Evolutionary conservation across 2,113 vertebrate species (phyloP).

Genomic region (Hydrolagus affinis): DNA sequence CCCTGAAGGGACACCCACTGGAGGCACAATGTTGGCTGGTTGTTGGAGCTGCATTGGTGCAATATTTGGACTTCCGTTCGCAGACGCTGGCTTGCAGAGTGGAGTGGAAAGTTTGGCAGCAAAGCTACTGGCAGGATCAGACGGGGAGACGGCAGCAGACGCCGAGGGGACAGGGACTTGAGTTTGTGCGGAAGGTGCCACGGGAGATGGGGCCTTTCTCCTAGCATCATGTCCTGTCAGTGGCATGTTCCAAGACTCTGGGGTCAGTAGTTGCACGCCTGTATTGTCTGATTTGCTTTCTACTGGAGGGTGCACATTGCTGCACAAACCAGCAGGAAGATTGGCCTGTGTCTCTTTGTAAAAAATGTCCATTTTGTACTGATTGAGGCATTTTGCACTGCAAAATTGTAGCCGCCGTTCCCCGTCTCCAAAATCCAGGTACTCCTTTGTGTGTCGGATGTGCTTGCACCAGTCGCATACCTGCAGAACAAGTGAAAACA

Average conservation of each 20-base stretch:
- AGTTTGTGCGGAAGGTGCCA: slow-evolving; percentile 64
- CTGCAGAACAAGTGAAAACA: slow-evolving; percentile 50
- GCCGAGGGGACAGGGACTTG: slow-evolving; percentile 68
- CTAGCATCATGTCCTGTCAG: slow-evolving; percentile 71
- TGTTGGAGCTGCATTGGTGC: slow-evolving; percentile 72
- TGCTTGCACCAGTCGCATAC: slow-evolving; percentile 99
- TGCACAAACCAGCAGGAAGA: slow-evolving; percentile 85
- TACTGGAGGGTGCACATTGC: slow-evolving; percentile 70
- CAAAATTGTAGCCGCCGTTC: slow-evolving; percentile 98
- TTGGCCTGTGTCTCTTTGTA: slow-evolving; percentile 99
- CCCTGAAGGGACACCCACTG: slow-evolving; percentile 79
- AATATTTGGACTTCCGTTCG: slow-evolving; percentile 75
- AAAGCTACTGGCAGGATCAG: slow-evolving; percentile 77
- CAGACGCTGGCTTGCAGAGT: slow-evolving; percentile 71
- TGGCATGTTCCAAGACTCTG: slow-evolving; percentile 94
- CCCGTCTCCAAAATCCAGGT: slow-evolving; percentile 97
- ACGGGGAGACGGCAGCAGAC: slow-evolving; percentile 80
- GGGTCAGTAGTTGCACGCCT: slow-evolving; percentile 89
- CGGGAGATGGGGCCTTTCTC: slow-evolving; percentile 84
- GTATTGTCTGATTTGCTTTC: slow-evolving; percentile 83
- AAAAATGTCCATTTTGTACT: slow-evolving; percentile 99
- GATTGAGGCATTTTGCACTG: slow-evolving; percentile 99
- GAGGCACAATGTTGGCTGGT: slow-evolving; percentile 67
- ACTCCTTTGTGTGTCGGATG: slow-evolving; percentile 99
- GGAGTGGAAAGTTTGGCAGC: slow-evolving; percentile 88